These are phyloP conservation scores for Lepidurus couesii DNA, from an alignment of 1,140 invertebrate species.

Conservation along the genomic window DNA sequence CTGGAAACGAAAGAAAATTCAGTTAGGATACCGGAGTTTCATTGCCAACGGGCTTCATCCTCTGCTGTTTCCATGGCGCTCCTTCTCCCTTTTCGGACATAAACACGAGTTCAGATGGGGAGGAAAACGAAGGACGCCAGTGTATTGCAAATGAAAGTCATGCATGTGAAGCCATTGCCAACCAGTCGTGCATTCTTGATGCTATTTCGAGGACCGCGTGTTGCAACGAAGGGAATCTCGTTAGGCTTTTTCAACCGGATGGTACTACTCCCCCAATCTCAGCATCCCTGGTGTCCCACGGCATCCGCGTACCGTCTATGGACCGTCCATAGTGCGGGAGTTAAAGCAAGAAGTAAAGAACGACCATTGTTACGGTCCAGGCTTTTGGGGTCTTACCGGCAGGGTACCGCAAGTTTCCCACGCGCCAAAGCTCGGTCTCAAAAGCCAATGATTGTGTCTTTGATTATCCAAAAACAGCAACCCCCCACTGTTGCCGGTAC, in stretches of 20 bases:
- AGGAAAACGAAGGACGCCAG: neutral
- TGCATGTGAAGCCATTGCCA: constrained; percentile 9
- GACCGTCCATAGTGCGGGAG: neutral
- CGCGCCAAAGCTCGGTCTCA: constrained; percentile 16
- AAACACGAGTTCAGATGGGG: too few relatives aligned
- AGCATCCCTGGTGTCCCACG: neutral
- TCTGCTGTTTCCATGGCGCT: too few relatives aligned
- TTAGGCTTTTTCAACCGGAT: neutral
- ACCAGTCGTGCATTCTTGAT: constrained; percentile 4
- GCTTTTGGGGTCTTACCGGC: neutral
- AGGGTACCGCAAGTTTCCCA: neutral
- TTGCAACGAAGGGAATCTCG: neutral
- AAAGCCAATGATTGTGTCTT: constrained; percentile 19
- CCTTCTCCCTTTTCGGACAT: too few relatives aligned
- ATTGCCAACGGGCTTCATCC: too few relatives aligned
- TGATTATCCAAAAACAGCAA: constrained; percentile 8
- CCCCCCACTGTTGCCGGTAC: neutral
- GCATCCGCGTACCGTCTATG: neutral
- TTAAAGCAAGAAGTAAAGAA: neutral
- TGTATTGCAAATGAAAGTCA: neutral
- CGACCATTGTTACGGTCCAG: constrained; percentile 1
- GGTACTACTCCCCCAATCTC: constrained; percentile 1
- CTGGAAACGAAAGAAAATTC: too few relatives aligned
- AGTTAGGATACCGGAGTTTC: too few relatives aligned
- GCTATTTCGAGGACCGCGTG: neutral